Base-by-base conservation (phyloP, 2,888 invertebrate genomes). In the Apeira syringaria region DNA sequence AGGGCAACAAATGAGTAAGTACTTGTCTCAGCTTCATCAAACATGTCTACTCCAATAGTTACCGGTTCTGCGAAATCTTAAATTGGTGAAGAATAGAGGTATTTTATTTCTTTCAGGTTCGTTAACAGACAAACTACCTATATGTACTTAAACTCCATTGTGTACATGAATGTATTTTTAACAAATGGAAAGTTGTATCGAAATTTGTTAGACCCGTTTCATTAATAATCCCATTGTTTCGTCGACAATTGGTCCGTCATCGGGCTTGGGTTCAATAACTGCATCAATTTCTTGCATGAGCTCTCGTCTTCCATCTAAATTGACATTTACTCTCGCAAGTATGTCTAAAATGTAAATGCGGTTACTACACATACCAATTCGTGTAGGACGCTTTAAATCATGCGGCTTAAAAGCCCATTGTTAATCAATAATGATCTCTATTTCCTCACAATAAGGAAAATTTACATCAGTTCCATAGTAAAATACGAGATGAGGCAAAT, bases 321-420 rank as follows among this genome's bases (percentile, higher is more conserved):
- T 86, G 86, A 86, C 86, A 85, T 87, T 85, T 86, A 86, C 83
- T 83, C 81, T 74, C 71, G 70, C 80, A 76, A 81, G 82, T 77
- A 82, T 79, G 76, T 83, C 76, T 80, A 82, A 83, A 86, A 85
- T 84, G 84, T 86, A 86, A 86, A 86, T 84, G 85, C 71, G 81
- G 81, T 83, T 78, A 79, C 75, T 76, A 75, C 79, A 81, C 80
- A 79, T 77, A 83, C 77, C 70, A 76, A 74, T 78, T 75, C 78
- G 76, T 64, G 60, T 64, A 58, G 59, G 53, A 57, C 61, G 56
- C 40, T 59, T 38, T 51, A 30, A 53, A 49, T 36, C 54, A 64
- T 62, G 56, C 57, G 36, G 35, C 39, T 39, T 22, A 24, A 27
- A 11, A 43, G 36, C 31, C 9, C 24, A 47, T 42, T 47, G 53